Base-by-base conservation (phyloP, 92 coral and sea anemone genomes). In the Porites lobata region DNA sequence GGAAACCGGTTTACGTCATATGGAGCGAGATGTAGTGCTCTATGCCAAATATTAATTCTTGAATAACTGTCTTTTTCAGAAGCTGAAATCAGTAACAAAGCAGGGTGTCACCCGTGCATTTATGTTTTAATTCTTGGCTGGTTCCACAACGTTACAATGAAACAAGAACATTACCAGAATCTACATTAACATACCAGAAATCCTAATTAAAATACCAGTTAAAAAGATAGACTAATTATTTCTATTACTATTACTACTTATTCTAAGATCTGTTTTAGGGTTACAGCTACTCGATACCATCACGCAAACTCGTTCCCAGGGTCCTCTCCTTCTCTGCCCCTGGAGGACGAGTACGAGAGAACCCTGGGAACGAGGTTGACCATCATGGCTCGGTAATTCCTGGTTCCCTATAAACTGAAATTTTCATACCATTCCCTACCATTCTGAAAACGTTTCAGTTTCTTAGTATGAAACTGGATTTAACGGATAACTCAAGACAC, bases 351-450 rank as follows among this genome's bases (percentile, higher is more conserved):
- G 1, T 65, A 65, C 21, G 69, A 65, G 69, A 65, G 32, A 65
- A 65, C 69, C 69, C 69, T 65, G 69, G 69, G 69, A 65, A 65
- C 26, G 69, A 65, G 69, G 69, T 65, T 65, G 69, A 58, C 64
- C 64, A 38, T 38, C 47, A 38, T 4, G 47, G 47, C 47, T 38
- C 47, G 5, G 47, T 38, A 0, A 38, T 4, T 38, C 47, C 47
- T 38, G 6, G 47, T 38, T 38, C 6, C 5, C 47, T 38, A 38
- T 38, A 38, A 38, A 38, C 47, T 38, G 6, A 4, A 56, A 56
- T 10, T 14, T 56, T 10, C 61, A 14, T 10, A 9, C 11, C 13
- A 56, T 56, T 56, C 15, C 15, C 61, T 4, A 14, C 61, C 13
- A 10, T 56, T 14, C 12, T 56, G 61, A 56, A 56, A 56, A 56